Evolutionary conservation across 2,797 vertebrate genomes (phyloP).

Genomic region (Cossypha niveicapilla): DNA sequence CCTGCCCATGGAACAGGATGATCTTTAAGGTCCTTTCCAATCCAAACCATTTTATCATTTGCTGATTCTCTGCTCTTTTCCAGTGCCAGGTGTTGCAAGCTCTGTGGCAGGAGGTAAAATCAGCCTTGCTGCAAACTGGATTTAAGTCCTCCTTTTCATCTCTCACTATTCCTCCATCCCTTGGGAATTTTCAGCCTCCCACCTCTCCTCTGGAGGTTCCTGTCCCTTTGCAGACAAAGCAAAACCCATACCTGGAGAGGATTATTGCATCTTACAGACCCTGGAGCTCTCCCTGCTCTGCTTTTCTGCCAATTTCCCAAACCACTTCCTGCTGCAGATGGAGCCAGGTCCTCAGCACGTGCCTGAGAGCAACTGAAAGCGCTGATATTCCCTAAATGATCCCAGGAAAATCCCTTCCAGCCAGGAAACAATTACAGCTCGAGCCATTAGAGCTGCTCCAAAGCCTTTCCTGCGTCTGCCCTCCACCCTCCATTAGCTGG

Average conservation of each 20-base stretch:
- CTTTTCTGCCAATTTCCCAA: not conserved
- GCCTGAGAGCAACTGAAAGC: not conserved
- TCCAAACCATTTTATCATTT: not conserved
- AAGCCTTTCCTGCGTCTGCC: not conserved
- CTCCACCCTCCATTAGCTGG: not conserved
- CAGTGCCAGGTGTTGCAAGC: not conserved
- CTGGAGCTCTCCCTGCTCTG: not conserved
- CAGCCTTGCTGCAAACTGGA: not conserved
- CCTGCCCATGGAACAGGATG: not conserved
- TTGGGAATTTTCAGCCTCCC: not conserved
- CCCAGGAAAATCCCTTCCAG: not conserved
- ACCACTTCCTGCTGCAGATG: not conserved
- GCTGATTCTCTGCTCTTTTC: not conserved
- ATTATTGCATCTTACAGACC: not conserved
- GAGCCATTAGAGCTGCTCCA: not conserved
- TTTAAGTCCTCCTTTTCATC: not conserved
- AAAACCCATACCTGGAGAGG: rapidly evolving
- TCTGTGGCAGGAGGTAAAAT: not conserved
- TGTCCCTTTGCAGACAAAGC: not conserved
- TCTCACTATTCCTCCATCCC: not conserved
- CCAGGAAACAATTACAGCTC: conserved; percentile 4
- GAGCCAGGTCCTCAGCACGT: not conserved
- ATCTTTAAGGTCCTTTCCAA: not conserved
- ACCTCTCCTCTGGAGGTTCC: not conserved
- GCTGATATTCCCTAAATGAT: not conserved